Evolutionary conservation across 1,140 invertebrate species (phyloP).

Genomic region (Drosophila bifasciata): DNA sequence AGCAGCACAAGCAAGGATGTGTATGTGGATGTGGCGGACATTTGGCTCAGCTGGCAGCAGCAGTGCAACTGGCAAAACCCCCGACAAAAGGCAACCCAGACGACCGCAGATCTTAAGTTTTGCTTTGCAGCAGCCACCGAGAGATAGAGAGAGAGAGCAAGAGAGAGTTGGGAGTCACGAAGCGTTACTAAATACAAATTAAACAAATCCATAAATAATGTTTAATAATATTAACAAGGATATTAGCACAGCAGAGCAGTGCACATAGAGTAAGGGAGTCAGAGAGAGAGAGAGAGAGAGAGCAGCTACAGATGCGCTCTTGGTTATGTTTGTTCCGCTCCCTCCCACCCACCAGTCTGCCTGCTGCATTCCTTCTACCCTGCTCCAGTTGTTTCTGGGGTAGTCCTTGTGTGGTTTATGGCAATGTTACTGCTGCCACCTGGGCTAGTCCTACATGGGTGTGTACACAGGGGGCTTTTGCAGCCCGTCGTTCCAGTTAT

Average conservation of each 20-base stretch:
- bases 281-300: neutral
- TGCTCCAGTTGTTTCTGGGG: neutral
- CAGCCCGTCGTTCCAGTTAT: conserved; percentile 13
- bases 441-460: conserved; percentile 40
- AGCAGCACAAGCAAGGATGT: conserved; percentile 22
- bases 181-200: conserved; percentile 84
- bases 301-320: conserved; percentile 37
- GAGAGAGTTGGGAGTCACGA: conserved; percentile 51
- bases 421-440: conserved; percentile 25
- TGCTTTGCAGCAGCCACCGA: conserved; percentile 21
- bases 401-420: conserved; percentile 50
- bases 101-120: conserved; percentile 67
- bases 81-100: conserved; percentile 35
- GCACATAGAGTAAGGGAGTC: too few relatives aligned
- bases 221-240: conserved; percentile 84
- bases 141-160: too few relatives aligned
- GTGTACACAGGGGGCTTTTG: conserved; percentile 29
- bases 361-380: conserved; percentile 34
- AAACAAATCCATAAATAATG: conserved; percentile 84
- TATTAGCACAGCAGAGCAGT: conserved; percentile 75
- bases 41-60: conserved; percentile 61
- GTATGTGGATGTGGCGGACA: conserved; percentile 49
- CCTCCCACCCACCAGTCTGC: neutral
- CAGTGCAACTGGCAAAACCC: conserved; percentile 23
- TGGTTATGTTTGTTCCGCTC: conserved; percentile 45